Evolutionary conservation across 2,888 invertebrate species (phyloP), one percentile per base, ranked within the genome.

Genomic region (Lasioglossum marginatum): DNA sequence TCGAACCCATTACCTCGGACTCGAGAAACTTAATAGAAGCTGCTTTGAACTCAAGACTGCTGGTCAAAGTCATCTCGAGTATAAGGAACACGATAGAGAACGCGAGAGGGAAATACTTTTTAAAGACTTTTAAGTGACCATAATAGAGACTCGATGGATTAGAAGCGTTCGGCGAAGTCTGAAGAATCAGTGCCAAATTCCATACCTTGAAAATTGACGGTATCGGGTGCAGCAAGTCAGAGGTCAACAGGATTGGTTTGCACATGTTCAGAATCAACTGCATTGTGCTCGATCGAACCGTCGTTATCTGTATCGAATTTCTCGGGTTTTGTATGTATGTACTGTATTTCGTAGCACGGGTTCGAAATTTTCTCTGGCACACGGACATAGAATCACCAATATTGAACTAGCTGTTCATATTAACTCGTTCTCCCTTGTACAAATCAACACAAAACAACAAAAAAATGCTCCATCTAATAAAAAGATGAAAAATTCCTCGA

Each of bases 231-330:
- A 19, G 34, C 66, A 66, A 31, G 66, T 66, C 66, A 23, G 34
- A 34, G 66, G 66, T 34, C 66, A 66, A 66, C 34, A 19, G 19
- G 34, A 66, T 66, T 34, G 34, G 16, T 34, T 34, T 66, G 34
- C 66, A 66, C 34, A 31, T 34, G 34, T 68, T 10, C 23, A 68
- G 31, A 31, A 63, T 63, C 63, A 63, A 63, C 63, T 31, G 31
- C 31, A 68, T 37, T 23, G 34, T 68, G 66, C 66, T 12, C 34
- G 31, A 68, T 37, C 34, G 34, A 19, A 34, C 34, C 37, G 14
- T n/a, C 37, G 40, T 70, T 40, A 40, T 70, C 70, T 14, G n/a
- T 40, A n/a, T 70, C 70, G 70, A 40, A 37, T 40, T 70, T n/a
- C 40, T 14, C 40, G 37, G 37, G 23, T 70, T 40, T n/a, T 4